Evolutionary conservation across 2,113 vertebrate species (phyloP), one percentile per base, ranked within the genome.

Genomic region (Motacilla alba): DNA sequence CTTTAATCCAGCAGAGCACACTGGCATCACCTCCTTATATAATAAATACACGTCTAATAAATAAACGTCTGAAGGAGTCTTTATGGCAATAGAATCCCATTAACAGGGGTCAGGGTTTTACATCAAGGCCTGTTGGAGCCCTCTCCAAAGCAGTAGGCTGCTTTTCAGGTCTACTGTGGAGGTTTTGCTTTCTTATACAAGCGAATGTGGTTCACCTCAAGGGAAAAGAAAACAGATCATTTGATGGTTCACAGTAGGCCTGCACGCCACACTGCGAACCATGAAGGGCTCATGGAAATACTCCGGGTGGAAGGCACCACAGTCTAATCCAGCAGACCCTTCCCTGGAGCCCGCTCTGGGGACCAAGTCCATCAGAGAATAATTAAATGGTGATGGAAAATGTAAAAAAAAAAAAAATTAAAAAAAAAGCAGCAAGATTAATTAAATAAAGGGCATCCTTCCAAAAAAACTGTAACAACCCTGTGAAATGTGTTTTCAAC

Each of bases 151-250:
- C 89, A 96, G 95, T 96, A 97, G 92, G 93, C 76, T 90, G 59
- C 60, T 95, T 93, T 95, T 97, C 79, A 87, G 93, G 90, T 96
- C 95, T 83, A 55, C 88, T 94, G 83, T 70, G 94, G 85, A 93
- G 86, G 81, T 90, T 95, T 94, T 97, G 93, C 88, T 97, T 97
- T 97, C 95, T 97, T 95, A 93, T 28, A 87, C 86, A 94, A 94
- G 93, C 10, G 11, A 96, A 84, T 96, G 94, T 44, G 90, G 90
- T 89, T 96, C 95, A 97, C 94, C 96, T 97, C 95, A 95, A 95
- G 97, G 95, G 95, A 97, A 97, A 97, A 95, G 95, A 93, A 97
- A 97, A 96, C 92, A 96, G 84, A 94, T 95, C 93, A 90, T 90
- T 95, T 80, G 94, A 68, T 90, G 59, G 2, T 35, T 94, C 82